Evolutionary conservation across 2,113 vertebrate species (phyloP), one percentile per base, ranked within the genome.

Genomic region (Hippolais icterina): DNA sequence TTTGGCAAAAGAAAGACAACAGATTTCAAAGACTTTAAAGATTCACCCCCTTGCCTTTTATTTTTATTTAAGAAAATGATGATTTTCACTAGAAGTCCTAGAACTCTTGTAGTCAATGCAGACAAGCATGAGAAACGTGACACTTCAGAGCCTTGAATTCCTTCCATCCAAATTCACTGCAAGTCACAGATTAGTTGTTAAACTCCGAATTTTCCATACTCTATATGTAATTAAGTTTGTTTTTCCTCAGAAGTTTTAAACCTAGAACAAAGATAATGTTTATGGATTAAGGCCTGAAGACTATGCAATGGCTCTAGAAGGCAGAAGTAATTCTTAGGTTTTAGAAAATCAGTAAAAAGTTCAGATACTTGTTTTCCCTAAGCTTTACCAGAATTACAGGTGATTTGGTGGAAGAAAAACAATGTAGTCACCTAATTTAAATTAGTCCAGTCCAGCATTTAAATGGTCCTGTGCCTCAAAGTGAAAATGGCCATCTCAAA

Each of bases 181-280:
- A 83, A 97, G 41, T 76, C 70, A 94, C 77, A 82, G 53, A 94
- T 92, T 87, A 85, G 54, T 84, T 84, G 85, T 83, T 96, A 93
- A 95, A 84, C 90, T 47, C 49, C 49, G 59, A 71, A 9, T 97
- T 95, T 96, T 95, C 81, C 81, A 85, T 66, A 83, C 4, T 5
- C 52, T 94, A 10, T 69, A 42, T 76, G 31, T 86, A 96, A 93
- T 96, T 96, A 93, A 56, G 20, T 91, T 94, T 93, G 66, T 93
- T 96, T 93, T 72, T 64, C 31, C 66, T 94, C 92, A 91, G 90
- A 95, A 95, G 18, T 68, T 97, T 96, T 95, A 96, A 93, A 95
- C 37, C 56, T 95, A 91, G 77, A 96, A 90, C 33, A 71, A 91
- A 94, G 76, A 87, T 95, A 93, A 94, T 95, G 50, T 31, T 95